Evolutionary conservation across 2,113 vertebrate genomes (phyloP).

Genomic region (Atractosteus spatula): DNA sequence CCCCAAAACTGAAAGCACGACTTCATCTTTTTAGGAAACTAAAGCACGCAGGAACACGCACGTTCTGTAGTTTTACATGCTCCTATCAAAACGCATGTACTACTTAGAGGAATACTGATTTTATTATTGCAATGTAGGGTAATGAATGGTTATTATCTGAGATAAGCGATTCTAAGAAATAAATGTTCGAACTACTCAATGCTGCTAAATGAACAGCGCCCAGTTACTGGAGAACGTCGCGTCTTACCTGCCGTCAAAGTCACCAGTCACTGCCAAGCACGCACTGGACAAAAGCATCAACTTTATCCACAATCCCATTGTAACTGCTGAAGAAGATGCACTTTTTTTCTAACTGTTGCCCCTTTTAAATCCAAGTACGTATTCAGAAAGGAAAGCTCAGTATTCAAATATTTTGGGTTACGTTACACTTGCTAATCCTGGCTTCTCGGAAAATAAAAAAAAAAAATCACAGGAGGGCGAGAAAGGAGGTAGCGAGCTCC

Average conservation of each 20-base stretch:
- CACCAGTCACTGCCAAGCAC: constrained; percentile 65
- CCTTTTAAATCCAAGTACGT: constrained; percentile 18
- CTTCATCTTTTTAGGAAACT: too few relatives aligned
- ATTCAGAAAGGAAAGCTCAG: not conserved
- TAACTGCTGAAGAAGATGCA: constrained; percentile 7
- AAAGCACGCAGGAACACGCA: too few relatives aligned
- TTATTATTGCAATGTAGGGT: too few relatives aligned
- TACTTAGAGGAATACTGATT: too few relatives aligned
- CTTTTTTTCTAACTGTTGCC: not conserved
- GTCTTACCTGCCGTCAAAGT: constrained; percentile 85
- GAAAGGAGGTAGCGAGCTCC: constrained; percentile 13
- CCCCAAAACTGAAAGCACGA: too few relatives aligned
- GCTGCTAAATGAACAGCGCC: too few relatives aligned
- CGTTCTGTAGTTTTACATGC: too few relatives aligned
- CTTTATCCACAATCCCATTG: constrained; percentile 68
- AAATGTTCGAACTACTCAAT: too few relatives aligned
- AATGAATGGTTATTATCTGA: too few relatives aligned
- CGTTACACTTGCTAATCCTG: not conserved
- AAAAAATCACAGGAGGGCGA: not conserved
- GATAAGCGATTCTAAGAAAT: too few relatives aligned
- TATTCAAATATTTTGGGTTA: not conserved
- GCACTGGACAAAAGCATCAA: constrained; percentile 64
- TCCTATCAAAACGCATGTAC: too few relatives aligned
- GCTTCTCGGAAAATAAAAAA: not conserved
- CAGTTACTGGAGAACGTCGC: not conserved